Base-by-base conservation (phyloP, 1,140 invertebrate species). In the Drosophila sucinea region DNA sequence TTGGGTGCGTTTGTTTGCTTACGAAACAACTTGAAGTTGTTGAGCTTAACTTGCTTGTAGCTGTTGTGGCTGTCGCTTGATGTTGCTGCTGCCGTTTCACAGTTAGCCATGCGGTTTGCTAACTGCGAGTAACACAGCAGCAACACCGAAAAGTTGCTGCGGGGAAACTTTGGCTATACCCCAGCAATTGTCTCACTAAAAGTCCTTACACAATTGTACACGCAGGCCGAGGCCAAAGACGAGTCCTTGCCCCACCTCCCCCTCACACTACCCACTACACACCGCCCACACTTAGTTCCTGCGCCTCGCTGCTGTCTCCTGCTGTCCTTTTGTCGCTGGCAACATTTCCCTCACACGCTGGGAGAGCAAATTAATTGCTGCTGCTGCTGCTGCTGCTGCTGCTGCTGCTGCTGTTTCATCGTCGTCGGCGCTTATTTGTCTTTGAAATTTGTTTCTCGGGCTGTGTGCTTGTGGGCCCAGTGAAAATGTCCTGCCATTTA, bases 361-460 rank as follows among this genome's bases (percentile, higher is more conserved):
- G 60, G 77, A 71, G 73, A 79, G 77, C 77, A 89, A 89, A 89
- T 89, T 89, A 89, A 89, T 89, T 89, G 81, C 84, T 89, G 84
- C 84, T 89, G 84, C 89, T 87, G 40, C n/a, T 41, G 81, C 84
- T 89, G 84, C 84, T 89, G 84, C 89, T 87, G 40, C n/a, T 41
- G 81, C 84, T 87, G 84, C 84, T 89, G 44, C 25, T 27, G 44
- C 25, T 27, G 35, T 38, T 38, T 38, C 35, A 38, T 51, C 44
- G 25, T 51, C 44, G 89, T 89, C 74, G 84, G 85, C 85, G 85
- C 84, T 87, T 89, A 89, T 89, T 89, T 89, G 84, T 89, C 84
- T 89, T 89, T 90, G 85, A 89, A 89, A 89, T 89, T 90, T 89
- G 85, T 89, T 89, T 85, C 85, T 76, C 77, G 17, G 58, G 64